Base-by-base conservation (phyloP, 2,797 vertebrate species). In the Parotocinclus haroldoi region DNA sequence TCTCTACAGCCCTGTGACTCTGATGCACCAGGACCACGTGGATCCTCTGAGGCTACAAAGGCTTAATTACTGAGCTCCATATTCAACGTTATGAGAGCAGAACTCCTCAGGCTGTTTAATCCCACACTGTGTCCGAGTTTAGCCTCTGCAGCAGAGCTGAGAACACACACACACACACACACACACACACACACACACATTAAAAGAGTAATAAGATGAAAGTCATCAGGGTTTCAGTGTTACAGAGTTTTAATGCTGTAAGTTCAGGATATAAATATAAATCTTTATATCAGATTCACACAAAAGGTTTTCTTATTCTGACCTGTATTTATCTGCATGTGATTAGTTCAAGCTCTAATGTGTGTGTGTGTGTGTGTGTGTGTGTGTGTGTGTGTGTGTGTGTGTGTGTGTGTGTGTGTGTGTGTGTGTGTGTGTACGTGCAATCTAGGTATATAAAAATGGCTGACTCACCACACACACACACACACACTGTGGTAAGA, bases 51-150 rank as follows among this genome's bases (percentile, higher is more conserved):
- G 58, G 36, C 18, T 53, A 53, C 19, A 68, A 38, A 16, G 16
- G 18, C 58, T 11, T 40, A 14, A 11, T 12, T 66, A 63, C 39
- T 56, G 55, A 75, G 58, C 57, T 50, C 58, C 69, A 68, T 42
- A 70, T 66, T 45, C 50, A 17, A 27, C 8, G 48, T 58, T 65
- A 45, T 51, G 60, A 66, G 44, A 36, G 49, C 69, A 60, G 17
- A 36, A 38, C 38, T 61, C 19, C 44, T 55, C 69, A 19, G 19
- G 49, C 56, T 27, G 27, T 27, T 48, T 75, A 78, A 75, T 78
- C 73, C 46, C 56, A 39, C 16, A 17, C 39, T 14, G 42, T 64
- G 76, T 71, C 70, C 73, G 27, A 27, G 5, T 2, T 27, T 5
- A 27, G 27, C 27, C 27, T 27, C 5, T 27, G 27, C 27, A 27